These are phyloP conservation scores for Palloptera scutellata DNA, from an alignment of 2,888 invertebrate species.

Conservation along the genomic window DNA sequence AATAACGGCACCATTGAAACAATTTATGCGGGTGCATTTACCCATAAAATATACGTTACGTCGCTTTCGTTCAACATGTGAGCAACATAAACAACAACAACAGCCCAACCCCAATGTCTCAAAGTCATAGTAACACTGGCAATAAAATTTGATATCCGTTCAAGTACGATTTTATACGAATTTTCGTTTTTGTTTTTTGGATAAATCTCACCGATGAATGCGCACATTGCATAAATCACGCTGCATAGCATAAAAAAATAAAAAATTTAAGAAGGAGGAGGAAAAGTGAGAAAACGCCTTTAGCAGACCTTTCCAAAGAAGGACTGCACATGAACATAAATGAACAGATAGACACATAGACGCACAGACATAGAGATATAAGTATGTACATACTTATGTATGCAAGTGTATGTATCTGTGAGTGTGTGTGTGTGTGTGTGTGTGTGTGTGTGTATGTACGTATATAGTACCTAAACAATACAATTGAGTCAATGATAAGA, in stretches of 20 bases:
- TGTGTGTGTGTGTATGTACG: too few species aligned
- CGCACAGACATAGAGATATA: neutral
- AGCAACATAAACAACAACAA: neutral
- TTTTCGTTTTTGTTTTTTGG: neutral
- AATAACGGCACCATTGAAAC: conserved; percentile 10
- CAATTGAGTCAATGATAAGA: neutral
- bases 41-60: conserved; percentile 1
- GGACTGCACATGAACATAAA: conserved; percentile 1
- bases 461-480: too few species aligned
- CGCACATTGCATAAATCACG: conserved; percentile 23
- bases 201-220: neutral
- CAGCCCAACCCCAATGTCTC: conserved; percentile 14
- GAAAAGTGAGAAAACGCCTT: conserved; percentile 25
- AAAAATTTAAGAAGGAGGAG: neutral
- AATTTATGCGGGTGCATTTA: conserved; percentile 23
- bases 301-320: neutral
- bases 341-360: neutral
- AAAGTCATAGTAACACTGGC: conserved; percentile 33
- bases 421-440: too few species aligned
- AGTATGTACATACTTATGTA: too few species aligned
- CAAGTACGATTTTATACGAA: conserved; percentile 19
- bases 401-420: too few species aligned
- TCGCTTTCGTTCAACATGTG: too few species aligned
- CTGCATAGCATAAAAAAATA: neutral
- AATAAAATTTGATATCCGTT: conserved; percentile 26